These are phyloP conservation scores for Pemphigus obesinymphae DNA, from an alignment of 1,140 invertebrate species.

Conservation along the genomic window DNA sequence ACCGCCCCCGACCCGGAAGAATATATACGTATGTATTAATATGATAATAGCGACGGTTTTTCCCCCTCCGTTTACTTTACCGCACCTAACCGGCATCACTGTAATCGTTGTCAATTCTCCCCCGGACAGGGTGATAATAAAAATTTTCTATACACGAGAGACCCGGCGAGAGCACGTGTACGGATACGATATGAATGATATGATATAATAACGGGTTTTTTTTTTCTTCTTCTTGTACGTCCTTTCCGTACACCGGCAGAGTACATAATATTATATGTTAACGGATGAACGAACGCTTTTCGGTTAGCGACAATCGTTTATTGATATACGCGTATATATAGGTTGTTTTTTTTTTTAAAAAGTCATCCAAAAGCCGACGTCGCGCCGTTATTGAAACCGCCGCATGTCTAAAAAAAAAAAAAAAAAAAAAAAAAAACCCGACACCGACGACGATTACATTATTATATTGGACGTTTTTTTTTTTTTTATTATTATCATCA, in stretches of 20 bases:
- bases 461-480: background rate
- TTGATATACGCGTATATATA: too few relatives aligned
- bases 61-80: background rate
- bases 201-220: too few relatives aligned
- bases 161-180: too few relatives aligned
- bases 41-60: too few relatives aligned
- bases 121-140: background rate
- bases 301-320: constrained; percentile 1
- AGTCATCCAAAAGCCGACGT: background rate
- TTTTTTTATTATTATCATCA: too few relatives aligned
- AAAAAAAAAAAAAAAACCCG: too few relatives aligned
- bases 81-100: background rate
- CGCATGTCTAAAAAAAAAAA: background rate
- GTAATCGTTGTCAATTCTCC: constrained; percentile 19
- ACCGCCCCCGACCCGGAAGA: too few relatives aligned
- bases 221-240: too few relatives aligned
- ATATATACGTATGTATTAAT: too few relatives aligned
- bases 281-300: constrained; percentile 21
- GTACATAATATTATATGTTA: background rate
- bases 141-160: background rate
- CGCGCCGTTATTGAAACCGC: background rate
- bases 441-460: constrained; percentile 17
- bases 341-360: constrained; percentile 5
- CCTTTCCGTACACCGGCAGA: too few relatives aligned
- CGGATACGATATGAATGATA: too few relatives aligned